Evolutionary conservation across 2,113 vertebrate genomes (phyloP).

Genomic region (Petroica traversi): DNA sequence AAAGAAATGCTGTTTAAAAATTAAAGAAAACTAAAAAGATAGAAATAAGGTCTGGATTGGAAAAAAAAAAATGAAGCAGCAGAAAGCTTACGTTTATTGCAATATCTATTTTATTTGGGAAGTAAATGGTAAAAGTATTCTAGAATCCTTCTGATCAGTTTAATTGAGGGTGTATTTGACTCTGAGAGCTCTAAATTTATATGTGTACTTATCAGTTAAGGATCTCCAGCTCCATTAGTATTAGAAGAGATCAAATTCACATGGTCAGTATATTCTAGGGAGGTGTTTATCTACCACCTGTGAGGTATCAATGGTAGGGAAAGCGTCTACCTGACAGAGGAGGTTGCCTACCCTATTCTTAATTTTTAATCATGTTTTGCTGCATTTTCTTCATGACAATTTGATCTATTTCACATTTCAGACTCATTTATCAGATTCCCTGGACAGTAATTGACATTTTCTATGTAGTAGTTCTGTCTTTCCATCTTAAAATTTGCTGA

Average conservation of each 20-base stretch:
- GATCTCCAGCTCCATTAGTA: background rate
- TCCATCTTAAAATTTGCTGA: background rate
- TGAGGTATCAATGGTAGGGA: rapidly evolving
- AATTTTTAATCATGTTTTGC: background rate
- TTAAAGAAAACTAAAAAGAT: background rate
- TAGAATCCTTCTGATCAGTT: background rate
- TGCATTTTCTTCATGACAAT: background rate
- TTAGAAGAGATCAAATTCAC: background rate
- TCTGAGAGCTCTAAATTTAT: background rate
- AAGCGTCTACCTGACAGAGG: background rate
- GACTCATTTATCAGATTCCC: background rate
- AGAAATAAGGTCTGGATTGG: background rate
- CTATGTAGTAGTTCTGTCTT: background rate
- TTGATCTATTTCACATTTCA: background rate
- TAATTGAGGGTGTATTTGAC: background rate
- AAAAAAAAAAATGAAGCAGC: background rate
- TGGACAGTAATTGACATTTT: background rate
- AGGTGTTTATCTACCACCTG: background rate
- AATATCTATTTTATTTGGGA: background rate
- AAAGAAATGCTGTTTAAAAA: background rate
- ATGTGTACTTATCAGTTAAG: background rate
- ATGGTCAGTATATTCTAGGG: background rate
- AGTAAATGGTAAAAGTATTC: background rate
- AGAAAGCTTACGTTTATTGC: rapidly evolving
- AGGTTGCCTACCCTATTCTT: background rate